phyloP scores from a whole-genome alignment of 2,888 invertebrate species.

The Dioctria linearis region DNA sequence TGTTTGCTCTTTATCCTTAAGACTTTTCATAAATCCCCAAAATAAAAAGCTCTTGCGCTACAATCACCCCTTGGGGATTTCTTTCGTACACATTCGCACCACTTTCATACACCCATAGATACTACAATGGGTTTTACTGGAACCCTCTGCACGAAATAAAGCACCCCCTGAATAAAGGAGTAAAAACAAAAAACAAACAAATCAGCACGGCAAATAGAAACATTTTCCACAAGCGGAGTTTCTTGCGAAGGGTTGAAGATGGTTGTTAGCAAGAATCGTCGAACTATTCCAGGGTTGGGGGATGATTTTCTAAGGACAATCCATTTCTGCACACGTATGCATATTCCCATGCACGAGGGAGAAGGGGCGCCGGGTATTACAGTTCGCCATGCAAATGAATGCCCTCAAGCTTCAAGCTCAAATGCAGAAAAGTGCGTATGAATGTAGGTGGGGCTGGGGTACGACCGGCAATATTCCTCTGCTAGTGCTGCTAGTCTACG shows the following conservation, averaged over 20 bases:
- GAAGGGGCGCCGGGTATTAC: neutral
- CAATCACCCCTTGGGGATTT: constrained; percentile 27
- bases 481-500: no score
- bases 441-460: neutral
- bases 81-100: neutral
- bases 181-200: constrained; percentile 35
- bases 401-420: constrained; percentile 2
- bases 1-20: neutral
- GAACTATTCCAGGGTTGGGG: neutral
- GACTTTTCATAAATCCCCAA: constrained; percentile 19
- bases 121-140: neutral
- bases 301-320: neutral
- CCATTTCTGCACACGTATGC: neutral
- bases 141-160: neutral
- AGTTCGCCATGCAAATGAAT: constrained; percentile 27
- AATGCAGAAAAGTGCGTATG: neutral
- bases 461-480: no score
- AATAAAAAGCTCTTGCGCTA: constrained; percentile 15
- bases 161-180: neutral
- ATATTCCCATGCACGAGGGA: neutral
- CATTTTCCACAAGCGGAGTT: constrained; percentile 29
- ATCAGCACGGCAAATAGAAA: constrained; percentile 44
- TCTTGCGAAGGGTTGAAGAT: constrained; percentile 10
- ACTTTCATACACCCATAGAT: neutral
- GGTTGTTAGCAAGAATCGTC: neutral